Conservation (phyloP, 2,797 vertebrate species). For the Pseudomugil gertrudae region DNA sequence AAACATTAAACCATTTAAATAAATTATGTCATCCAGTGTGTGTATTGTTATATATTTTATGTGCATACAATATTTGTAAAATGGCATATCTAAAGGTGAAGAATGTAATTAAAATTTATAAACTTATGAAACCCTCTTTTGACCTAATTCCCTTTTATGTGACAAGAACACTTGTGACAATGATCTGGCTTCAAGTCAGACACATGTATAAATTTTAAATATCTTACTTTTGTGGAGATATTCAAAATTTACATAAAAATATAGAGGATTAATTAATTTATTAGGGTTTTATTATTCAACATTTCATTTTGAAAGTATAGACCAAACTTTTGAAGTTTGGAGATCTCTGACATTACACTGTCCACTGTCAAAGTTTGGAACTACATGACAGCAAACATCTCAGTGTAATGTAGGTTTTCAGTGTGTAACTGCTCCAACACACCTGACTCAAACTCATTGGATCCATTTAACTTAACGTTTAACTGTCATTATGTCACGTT, state of each 20-base stretch:
- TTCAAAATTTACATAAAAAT: background rate
- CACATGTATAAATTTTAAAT: background rate
- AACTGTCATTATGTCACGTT: background rate
- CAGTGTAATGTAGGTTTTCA: no score
- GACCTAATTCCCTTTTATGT: background rate
- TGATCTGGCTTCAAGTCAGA: background rate
- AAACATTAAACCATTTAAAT: background rate
- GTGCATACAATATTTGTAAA: background rate
- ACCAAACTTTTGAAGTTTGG: background rate
- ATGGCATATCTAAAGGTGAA: background rate
- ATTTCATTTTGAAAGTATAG: background rate
- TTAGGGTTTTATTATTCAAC: background rate
- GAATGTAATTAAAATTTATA: background rate
- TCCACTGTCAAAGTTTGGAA: background rate
- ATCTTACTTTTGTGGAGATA: background rate
- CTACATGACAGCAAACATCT: background rate
- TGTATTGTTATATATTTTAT: background rate
- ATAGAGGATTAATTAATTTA: background rate
- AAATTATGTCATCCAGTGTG: background rate
- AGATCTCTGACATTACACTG: background rate
- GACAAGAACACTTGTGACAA: background rate
- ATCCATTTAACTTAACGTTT: background rate
- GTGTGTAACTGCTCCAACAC: no score
- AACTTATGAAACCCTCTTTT: background rate
- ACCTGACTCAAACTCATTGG: no score